phyloP scores from a whole-genome alignment of 37 sponge, comb jelly and placozoan species.

The Cladorhizidae sp. region DNA sequence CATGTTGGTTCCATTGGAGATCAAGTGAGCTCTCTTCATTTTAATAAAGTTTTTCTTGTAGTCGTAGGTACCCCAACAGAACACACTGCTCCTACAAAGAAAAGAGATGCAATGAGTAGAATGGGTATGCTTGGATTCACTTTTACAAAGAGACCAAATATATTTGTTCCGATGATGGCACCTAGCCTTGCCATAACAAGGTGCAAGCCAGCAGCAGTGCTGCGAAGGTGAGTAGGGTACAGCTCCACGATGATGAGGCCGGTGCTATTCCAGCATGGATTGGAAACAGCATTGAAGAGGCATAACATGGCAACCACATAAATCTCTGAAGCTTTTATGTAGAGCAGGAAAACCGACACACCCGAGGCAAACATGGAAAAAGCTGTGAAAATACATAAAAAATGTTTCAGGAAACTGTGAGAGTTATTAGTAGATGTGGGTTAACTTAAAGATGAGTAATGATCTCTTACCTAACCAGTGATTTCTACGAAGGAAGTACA shows the following conservation, averaged over 20 bases:
- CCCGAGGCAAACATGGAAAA: slow-evolving; percentile 42
- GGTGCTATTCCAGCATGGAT: slow-evolving; percentile 58
- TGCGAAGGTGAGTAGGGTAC: slow-evolving; percentile 72
- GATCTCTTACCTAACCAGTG: slow-evolving; percentile 63
- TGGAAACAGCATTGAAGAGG: slow-evolving; percentile 67
- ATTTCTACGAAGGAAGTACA: slow-evolving; percentile 61
- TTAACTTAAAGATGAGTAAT: too few relatives aligned
- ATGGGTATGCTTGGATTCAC: slow-evolving; percentile 51
- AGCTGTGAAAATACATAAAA: slow-evolving; percentile 25
- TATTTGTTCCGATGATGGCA: slow-evolving; percentile 65
- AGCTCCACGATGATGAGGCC: slow-evolving; percentile 58
- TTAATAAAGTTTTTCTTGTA: slow-evolving; percentile 57
- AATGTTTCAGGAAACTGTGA: neutral
- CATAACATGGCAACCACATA: slow-evolving; percentile 52
- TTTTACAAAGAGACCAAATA: slow-evolving; percentile 54
- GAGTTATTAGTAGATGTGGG: neutral
- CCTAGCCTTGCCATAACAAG: slow-evolving; percentile 61
- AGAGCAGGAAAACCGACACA: slow-evolving; percentile 61
- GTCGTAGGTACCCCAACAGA: slow-evolving; percentile 55
- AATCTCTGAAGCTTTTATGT: slow-evolving; percentile 34
- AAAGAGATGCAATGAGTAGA: slow-evolving; percentile 32
- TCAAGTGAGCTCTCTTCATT: too few relatives aligned
- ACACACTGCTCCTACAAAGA: slow-evolving; percentile 26
- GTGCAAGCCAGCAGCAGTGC: slow-evolving; percentile 50
- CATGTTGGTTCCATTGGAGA: too few relatives aligned